Evolutionary conservation across 2,113 vertebrate genomes (phyloP).

Genomic region (Otocyon megalotis): DNA sequence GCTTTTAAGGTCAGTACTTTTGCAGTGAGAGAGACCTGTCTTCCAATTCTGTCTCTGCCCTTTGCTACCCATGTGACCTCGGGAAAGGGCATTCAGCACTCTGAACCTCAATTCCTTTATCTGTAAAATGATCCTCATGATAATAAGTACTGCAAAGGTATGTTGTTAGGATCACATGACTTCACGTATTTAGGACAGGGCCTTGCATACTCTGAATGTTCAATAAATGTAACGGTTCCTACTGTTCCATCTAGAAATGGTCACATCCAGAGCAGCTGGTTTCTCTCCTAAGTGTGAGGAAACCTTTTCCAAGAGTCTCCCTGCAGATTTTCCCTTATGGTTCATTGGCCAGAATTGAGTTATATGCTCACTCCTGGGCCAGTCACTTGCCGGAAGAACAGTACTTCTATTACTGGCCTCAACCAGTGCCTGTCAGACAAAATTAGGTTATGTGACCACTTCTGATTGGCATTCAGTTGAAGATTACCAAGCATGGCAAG

Average conservation of each 20-base stretch:
- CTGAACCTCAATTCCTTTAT: slow-evolving; percentile 9
- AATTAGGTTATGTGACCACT: neutral
- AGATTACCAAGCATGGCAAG: neutral
- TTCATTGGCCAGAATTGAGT: neutral
- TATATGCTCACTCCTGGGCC: neutral
- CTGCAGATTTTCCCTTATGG: neutral
- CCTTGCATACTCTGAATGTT: neutral
- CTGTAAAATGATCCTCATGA: neutral
- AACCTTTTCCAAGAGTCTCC: neutral
- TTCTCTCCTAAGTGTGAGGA: neutral
- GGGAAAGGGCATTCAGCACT: neutral
- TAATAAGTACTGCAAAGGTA: neutral
- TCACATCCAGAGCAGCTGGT: neutral
- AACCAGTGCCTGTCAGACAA: neutral
- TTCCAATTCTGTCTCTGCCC: neutral
- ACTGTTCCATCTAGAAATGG: neutral
- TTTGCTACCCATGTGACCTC: neutral
- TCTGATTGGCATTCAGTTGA: neutral
- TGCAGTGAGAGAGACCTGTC: neutral
- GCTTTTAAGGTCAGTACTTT: neutral
- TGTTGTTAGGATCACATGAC: neutral
- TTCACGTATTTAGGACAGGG: neutral
- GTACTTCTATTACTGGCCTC: neutral
- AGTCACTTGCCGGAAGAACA: neutral
- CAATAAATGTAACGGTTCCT: neutral